Percentiles rank a stretch among this genome's conserved stretches.
phyloP scores from a whole-genome alignment of 2,888 invertebrate species.

The Glyphotaelius pellucidus region DNA sequence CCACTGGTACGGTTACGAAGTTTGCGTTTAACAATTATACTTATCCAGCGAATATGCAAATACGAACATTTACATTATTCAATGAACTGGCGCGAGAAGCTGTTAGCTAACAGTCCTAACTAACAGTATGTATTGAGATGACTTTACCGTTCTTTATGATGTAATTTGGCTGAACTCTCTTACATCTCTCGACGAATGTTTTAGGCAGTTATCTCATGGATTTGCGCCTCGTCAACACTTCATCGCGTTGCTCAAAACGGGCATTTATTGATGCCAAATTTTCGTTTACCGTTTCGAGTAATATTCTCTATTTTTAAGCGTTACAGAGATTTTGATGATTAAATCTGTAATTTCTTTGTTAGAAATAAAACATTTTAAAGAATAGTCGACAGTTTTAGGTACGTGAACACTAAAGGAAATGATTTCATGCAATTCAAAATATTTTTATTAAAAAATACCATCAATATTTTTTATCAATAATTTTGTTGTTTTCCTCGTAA shows the following conservation, averaged over 20 bases:
- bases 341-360: neutral
- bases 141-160: conserved; percentile 29
- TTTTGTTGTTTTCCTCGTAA: neutral
- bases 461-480: no score
- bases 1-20: neutral
- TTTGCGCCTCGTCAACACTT: conserved; percentile 4
- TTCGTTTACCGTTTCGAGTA: neutral
- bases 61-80: neutral
- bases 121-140: conserved; percentile 24
- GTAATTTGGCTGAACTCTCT: conserved; percentile 13
- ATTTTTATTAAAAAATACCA: neutral
- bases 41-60: conserved; percentile 15
- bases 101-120: neutral
- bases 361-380: neutral
- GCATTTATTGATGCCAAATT: neutral
- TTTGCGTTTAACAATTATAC: neutral
- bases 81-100: conserved; percentile 9
- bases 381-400: neutral
- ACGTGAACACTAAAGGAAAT: neutral
- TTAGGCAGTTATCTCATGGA: neutral
- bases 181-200: neutral
- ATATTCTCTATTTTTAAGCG: neutral
- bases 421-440: neutral
- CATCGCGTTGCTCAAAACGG: neutral
- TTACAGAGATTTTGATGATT: neutral